A percentile compares a stretch with the other conserved stretches of the same genome.
phyloP scores from a whole-genome alignment of 2,888 invertebrate genomes.

The Bursaphelenchus okinawaensis region DNA sequence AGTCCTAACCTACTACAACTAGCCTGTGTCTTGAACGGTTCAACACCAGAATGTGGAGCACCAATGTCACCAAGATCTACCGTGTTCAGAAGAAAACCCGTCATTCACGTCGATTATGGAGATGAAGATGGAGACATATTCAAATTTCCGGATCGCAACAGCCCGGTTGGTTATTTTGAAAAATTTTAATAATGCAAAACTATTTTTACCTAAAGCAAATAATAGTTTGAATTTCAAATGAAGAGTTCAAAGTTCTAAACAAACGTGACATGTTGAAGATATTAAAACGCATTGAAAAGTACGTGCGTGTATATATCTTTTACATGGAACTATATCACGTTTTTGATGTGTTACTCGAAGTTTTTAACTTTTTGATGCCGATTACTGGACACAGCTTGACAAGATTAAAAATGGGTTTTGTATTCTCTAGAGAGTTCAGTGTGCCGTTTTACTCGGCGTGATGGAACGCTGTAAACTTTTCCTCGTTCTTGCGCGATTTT shows the following conservation, averaged over 20 bases:
- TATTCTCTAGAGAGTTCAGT: not conserved
- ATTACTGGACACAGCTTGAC: not conserved
- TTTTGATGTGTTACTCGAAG: not conserved
- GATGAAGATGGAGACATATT: conserved; percentile 51
- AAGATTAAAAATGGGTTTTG: not conserved
- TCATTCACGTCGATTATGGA: conserved; percentile 53
- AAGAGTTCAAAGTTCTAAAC: too few relatives aligned
- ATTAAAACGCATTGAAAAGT: not conserved
- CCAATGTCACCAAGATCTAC: conserved; percentile 51
- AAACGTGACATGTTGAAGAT: too few relatives aligned
- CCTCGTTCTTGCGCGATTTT: not conserved
- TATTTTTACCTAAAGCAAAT: too few relatives aligned
- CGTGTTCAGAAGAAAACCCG: conserved; percentile 52
- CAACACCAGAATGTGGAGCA: conserved; percentile 18
- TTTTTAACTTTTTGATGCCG: too few relatives aligned
- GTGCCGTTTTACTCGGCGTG: not conserved
- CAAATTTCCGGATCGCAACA: not conserved
- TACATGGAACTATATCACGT: not conserved
- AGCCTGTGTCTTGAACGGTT: conserved; percentile 20
- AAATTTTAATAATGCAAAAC: too few relatives aligned
- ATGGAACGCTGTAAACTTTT: not conserved
- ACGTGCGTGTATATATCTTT: not conserved
- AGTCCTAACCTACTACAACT: conserved; percentile 32
- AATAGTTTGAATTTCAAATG: too few relatives aligned
- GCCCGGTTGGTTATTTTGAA: not conserved